Evolutionary conservation across 2,797 vertebrate genomes (phyloP).

Genomic region (Podarcis lilfordi): DNA sequence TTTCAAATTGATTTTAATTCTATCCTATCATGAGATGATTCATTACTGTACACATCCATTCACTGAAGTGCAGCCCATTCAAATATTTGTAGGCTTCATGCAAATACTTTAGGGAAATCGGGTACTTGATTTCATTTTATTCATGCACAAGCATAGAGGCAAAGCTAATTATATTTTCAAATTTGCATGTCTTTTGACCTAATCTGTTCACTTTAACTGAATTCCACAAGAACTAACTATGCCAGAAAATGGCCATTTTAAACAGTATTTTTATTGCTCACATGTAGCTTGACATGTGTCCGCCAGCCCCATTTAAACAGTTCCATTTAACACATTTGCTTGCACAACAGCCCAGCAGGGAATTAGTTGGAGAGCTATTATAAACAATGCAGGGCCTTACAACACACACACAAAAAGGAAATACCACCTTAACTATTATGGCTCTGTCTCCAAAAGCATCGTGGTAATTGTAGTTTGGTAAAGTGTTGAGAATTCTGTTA

Average conservation of each 20-base stretch:
- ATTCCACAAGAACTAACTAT: not conserved
- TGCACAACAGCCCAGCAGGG: not conserved
- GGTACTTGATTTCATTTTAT: not conserved
- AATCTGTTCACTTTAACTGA: conserved; percentile 16
- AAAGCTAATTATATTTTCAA: conserved; percentile 13
- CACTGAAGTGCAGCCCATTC: conserved; percentile 49
- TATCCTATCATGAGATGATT: conserved; percentile 55
- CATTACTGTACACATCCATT: conserved; percentile 31
- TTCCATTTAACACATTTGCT: not conserved
- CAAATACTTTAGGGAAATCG: conserved; percentile 55
- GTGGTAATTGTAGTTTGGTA: not conserved
- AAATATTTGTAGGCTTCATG: conserved; percentile 65
- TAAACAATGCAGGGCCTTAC: not conserved
- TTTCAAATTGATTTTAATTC: conserved; percentile 64
- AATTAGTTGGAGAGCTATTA: not conserved
- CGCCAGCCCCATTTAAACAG: not conserved
- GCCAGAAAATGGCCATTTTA: not conserved
- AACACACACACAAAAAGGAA: not conserved
- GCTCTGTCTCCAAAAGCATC: not conserved
- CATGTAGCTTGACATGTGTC: not conserved
- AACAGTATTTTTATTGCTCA: not conserved
- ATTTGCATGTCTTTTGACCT: conserved; percentile 16
- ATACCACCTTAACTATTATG: too few relatives aligned
- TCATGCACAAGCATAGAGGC: conserved; percentile 10
- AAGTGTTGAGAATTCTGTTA: not conserved